A percentile compares a stretch with the other conserved stretches of the same genome.
phyloP scores from a whole-genome alignment of 2,888 invertebrate genomes.

The Melanargia galathea region DNA sequence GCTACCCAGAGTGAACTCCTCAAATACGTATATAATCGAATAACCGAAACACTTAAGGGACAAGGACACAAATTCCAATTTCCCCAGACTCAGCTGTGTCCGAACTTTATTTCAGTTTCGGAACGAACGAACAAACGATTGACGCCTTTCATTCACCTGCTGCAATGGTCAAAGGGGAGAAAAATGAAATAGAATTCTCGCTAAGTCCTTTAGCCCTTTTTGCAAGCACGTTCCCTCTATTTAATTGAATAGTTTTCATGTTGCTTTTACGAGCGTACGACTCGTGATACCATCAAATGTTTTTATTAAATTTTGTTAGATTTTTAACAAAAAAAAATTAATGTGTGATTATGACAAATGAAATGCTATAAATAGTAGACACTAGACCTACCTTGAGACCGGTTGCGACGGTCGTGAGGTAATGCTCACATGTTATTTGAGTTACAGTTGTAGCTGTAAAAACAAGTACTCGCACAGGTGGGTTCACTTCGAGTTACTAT shows the following conservation, averaged over 20 bases:
- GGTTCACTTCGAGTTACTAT: slow-evolving; percentile 58
- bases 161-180: slow-evolving; percentile 43
- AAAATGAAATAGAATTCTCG: slow-evolving; percentile 38
- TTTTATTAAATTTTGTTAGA: neutral
- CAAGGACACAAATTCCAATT: slow-evolving; percentile 62
- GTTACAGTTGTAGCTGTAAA: slow-evolving; percentile 58
- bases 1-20: slow-evolving; percentile 29
- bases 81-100: slow-evolving; percentile 65
- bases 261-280: neutral
- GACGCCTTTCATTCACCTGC: slow-evolving; percentile 69
- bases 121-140: slow-evolving; percentile 50
- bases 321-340: slow-evolving; percentile 7
- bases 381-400: slow-evolving; percentile 43
- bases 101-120: slow-evolving; percentile 63
- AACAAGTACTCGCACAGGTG: slow-evolving; percentile 69
- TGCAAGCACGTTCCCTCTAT: neutral
- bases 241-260: slow-evolving; percentile 6
- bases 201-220: slow-evolving; percentile 13
- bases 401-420: slow-evolving; percentile 47
- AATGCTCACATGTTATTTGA: slow-evolving; percentile 47
- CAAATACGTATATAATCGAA: slow-evolving; percentile 53
- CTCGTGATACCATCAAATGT: neutral
- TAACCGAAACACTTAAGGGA: slow-evolving; percentile 42
- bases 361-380: slow-evolving; percentile 43
- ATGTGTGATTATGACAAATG: slow-evolving; percentile 26